phyloP scores from a whole-genome alignment of 2,797 vertebrate species.

The Dallia pectoralis region DNA sequence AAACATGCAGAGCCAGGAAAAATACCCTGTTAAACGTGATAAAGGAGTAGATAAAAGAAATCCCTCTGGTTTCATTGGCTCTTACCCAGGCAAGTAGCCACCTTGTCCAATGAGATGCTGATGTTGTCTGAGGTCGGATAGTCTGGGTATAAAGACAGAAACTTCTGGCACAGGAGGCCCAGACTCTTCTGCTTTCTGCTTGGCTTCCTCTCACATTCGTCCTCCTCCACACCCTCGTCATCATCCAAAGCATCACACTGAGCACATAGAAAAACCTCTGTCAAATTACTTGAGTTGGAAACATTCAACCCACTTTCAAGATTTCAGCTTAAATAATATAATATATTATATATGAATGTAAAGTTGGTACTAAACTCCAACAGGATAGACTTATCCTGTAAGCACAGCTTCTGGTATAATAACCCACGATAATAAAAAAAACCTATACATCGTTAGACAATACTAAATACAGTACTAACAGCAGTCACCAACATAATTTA shows the following conservation, averaged over 20 bases:
- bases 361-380: neutral
- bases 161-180: constrained; percentile 91
- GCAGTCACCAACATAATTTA: neutral
- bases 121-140: constrained; percentile 82
- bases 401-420: neutral
- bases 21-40: neutral
- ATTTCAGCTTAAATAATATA: neutral
- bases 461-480: neutral
- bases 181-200: constrained; percentile 96
- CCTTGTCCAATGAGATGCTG: constrained; percentile 91
- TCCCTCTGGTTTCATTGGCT: neutral
- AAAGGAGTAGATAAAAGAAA: neutral
- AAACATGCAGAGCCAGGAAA: too few species aligned
- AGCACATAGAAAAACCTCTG: neutral
- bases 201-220: constrained; percentile 86
- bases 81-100: constrained; percentile 86
- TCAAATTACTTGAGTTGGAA: neutral
- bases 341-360: neutral
- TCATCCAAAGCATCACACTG: constrained; percentile 78
- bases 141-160: constrained; percentile 90
- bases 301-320: neutral
- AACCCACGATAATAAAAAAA: neutral
- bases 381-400: neutral
- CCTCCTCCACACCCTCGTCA: constrained; percentile 70
- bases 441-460: neutral